phyloP scores from a whole-genome alignment of 2,888 invertebrate species.

The Andrena fulva region DNA sequence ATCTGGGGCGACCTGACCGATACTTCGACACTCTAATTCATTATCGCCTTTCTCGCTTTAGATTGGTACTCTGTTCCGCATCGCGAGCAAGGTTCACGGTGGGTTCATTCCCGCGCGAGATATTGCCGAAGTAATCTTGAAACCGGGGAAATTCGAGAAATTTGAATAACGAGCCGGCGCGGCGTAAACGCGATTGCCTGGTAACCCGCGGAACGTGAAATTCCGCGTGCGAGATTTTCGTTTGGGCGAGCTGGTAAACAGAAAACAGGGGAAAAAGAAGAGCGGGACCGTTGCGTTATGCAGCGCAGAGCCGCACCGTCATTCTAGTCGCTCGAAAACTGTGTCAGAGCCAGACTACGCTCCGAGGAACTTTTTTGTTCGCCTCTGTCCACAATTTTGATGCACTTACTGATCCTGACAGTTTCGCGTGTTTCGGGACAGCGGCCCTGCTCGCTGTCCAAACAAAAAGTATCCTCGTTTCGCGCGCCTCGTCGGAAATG shows the following conservation, averaged over 20 bases:
- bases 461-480: constrained; percentile 56
- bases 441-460: constrained; percentile 23
- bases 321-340: constrained; percentile 38
- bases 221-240: constrained; percentile 25
- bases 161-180: background rate
- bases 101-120: background rate
- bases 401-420: constrained; percentile 63
- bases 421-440: constrained; percentile 45
- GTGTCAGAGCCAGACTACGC: constrained; percentile 54
- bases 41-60: too few relatives aligned
- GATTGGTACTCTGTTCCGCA: background rate
- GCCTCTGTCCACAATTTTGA: constrained; percentile 57
- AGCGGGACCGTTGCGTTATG: constrained; percentile 17
- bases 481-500: constrained; percentile 27
- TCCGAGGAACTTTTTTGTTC: constrained; percentile 43
- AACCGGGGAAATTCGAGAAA: background rate
- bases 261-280: constrained; percentile 18
- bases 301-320: constrained; percentile 18
- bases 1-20: too few relatives aligned
- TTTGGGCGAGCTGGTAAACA: constrained; percentile 14
- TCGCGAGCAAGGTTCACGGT: background rate
- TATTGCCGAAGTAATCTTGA: background rate
- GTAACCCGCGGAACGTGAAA: background rate
- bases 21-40: too few relatives aligned
- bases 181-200: constrained; percentile 15